These are phyloP conservation scores for Cryptophagus acutangulus DNA, from an alignment of 2,888 invertebrate genomes.

Conservation along the genomic window DNA sequence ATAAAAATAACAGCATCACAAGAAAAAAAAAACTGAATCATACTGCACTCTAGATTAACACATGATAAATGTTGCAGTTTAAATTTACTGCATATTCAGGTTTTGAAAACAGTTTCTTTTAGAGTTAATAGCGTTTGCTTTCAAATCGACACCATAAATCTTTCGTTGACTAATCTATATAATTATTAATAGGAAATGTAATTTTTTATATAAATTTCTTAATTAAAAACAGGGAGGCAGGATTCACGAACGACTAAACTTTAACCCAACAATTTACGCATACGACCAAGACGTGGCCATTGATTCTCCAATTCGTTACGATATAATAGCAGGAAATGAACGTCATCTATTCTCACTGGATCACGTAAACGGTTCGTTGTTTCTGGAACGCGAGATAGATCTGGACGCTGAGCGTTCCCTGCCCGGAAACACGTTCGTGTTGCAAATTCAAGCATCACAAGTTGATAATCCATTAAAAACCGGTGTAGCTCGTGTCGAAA, in stretches of 20 bases:
- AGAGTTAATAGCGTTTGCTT: no score
- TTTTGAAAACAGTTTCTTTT: no score
- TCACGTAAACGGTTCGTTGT: conserved; percentile 68
- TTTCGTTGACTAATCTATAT: no score
- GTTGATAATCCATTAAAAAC: conserved; percentile 72
- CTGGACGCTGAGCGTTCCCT: conserved; percentile 66
- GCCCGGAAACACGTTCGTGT: conserved; percentile 71
- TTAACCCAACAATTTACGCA: conserved; percentile 69
- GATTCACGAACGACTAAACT: conserved; percentile 65
- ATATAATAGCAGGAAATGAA: conserved; percentile 73
- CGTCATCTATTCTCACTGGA: conserved; percentile 70
- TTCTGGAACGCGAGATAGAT: conserved; percentile 75
- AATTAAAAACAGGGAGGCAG: conserved; percentile 57
- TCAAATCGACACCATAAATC: no score
- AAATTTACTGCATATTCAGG: no score
- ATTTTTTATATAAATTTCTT: background rate
- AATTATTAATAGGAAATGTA: background rate
- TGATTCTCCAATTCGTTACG: conserved; percentile 69
- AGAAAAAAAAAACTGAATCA: no score
- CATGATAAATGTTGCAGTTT: no score
- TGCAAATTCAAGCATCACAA: conserved; percentile 76
- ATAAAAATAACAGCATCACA: no score
- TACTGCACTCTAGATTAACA: no score
- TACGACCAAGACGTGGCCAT: conserved; percentile 75
- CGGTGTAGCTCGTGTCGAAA: conserved; percentile 67